Conservation (phyloP, 2,113 vertebrate species). For the Oxyura jamaicensis region DNA sequence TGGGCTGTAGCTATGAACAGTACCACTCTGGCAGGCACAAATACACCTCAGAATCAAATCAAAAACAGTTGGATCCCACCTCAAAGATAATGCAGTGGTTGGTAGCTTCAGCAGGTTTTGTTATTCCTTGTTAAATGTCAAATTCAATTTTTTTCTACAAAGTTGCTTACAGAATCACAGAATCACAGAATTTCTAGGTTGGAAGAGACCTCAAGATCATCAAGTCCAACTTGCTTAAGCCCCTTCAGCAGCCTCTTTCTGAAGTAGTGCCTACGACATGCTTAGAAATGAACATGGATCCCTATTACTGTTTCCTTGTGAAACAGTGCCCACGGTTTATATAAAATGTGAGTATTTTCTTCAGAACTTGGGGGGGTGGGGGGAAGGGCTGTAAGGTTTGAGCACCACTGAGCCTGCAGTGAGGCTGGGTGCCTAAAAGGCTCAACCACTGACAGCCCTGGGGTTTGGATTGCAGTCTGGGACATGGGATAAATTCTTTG, state of each 20-base stretch:
- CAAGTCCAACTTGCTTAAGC: no score
- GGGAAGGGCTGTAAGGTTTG: rapidly evolving
- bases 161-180: no score
- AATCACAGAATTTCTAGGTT: no score
- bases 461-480: neutral
- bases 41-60: neutral
- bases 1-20: neutral
- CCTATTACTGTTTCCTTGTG: neutral
- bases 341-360: neutral
- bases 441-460: neutral
- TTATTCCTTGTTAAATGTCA: neutral
- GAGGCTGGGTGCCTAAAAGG: neutral
- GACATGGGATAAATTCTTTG: neutral
- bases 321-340: neutral
- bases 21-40: neutral
- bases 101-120: neutral
- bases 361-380: neutral
- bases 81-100: neutral
- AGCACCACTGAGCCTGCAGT: neutral
- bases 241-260: neutral
- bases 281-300: neutral
- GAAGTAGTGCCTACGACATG: neutral
- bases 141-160: neutral
- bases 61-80: neutral
- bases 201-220: no score